Base-by-base conservation (phyloP, 35 echinoderm and acorn worm genomes). In the Heliocidaris tuberculata region DNA sequence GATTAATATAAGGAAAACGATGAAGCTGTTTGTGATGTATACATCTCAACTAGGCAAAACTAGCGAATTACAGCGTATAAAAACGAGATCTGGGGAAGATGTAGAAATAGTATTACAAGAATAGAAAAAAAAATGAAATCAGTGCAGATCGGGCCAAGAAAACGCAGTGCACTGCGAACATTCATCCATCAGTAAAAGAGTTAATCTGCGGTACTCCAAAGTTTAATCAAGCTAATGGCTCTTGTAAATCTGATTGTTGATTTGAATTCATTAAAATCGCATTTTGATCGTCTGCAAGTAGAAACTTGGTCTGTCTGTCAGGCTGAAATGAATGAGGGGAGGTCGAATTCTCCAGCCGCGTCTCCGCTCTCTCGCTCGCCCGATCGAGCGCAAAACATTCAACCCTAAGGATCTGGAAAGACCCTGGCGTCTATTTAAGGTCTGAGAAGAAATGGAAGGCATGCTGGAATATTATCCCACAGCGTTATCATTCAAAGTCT, bases 151-250 rank as follows among this genome's bases (percentile, higher is more conserved):
- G 19, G 19, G 65, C 19, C 8, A n/a, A n/a, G 65, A 24, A 78
- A 27, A 78, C 65, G 65, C 65, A 89, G 87, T 89, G 31, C 19
- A 85, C 70, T 85, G 70, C n/a, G 70, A 85, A 85, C n/a, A 85
- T 85, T 85, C 70, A 89, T 42, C 31, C 87, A 89, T 47, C 87
- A 13, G 47, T 89, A 89, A 78, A 89, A 89, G 87, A 89, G 29
- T 89, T 89, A 89, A 89, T 89, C 21, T 47, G 32, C 87, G 24
- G 87, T 47, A 89, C 31, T 89, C 86, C 30, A 54, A 30, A 59
- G 90, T 95, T 95, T 95, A 95, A 95, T 95, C 86, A 95, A 48
- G 60, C 94, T 95, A 95, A 95, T 95, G 94, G 94, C 94, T 65
- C 86, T 60, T 95, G 54, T 90, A 90, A 95, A 95, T 90, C 94